phyloP scores from a whole-genome alignment of 1,140 invertebrate species.

The Venustaconcha ellipsiformis region DNA sequence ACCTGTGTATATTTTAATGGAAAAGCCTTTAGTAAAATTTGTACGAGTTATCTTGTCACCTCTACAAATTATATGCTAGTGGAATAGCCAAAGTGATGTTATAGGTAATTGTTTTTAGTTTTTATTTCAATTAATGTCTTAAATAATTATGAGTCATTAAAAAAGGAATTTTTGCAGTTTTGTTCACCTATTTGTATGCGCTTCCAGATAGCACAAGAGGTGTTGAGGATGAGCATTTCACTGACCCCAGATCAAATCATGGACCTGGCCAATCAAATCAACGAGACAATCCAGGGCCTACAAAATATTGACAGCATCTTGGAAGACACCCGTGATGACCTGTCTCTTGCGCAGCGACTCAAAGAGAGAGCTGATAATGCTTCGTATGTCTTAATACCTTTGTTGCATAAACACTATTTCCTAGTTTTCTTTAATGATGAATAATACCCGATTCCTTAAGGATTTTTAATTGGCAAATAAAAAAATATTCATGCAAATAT shows the following conservation, averaged over 20 bases:
- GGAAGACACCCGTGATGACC: slow-evolving; percentile 83
- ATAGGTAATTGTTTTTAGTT: not conserved
- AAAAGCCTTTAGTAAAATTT: no score
- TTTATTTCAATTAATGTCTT: no score
- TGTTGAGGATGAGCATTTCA: slow-evolving; percentile 77
- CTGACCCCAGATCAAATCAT: slow-evolving; percentile 88
- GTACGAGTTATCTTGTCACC: no score
- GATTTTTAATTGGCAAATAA: no score
- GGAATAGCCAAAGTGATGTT: not conserved
- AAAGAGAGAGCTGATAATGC: slow-evolving; percentile 82
- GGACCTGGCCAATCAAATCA: slow-evolving; percentile 85
- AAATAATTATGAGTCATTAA: no score
- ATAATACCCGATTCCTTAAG: no score
- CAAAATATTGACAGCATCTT: slow-evolving; percentile 93
- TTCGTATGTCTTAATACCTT: slow-evolving; percentile 72
- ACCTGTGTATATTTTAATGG: no score
- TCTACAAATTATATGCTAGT: not conserved
- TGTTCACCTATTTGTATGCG: not conserved
- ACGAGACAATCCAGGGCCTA: slow-evolving; percentile 84
- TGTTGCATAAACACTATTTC: not conserved
- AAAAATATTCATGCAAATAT: no score
- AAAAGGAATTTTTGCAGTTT: not conserved
- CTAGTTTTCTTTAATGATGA: not conserved
- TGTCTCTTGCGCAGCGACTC: slow-evolving; percentile 79
- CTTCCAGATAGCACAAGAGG: slow-evolving; percentile 66